Percentiles rank a stretch among this genome's conserved stretches.
Evolutionary conservation across 2,888 invertebrate species (phyloP).

Genomic region (Hartigia nigra): DNA sequence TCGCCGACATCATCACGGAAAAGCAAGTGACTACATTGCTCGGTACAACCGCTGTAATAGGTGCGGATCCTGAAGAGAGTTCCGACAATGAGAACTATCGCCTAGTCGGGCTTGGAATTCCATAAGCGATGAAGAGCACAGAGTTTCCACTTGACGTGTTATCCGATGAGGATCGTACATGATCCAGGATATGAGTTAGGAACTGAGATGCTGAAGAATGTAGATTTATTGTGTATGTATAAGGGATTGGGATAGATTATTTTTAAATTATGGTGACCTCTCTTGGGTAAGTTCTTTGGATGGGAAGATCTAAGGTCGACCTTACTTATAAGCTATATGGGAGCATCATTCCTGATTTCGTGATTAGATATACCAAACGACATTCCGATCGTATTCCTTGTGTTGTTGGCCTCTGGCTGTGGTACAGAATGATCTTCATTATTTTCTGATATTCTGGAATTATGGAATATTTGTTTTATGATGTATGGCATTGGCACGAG

Average conservation of each 20-base stretch:
- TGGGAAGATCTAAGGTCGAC: not conserved
- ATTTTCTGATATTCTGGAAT: not conserved
- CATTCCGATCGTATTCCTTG: not conserved
- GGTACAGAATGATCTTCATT: not conserved
- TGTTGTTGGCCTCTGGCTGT: not conserved
- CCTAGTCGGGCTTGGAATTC: not conserved
- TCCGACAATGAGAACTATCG: not conserved
- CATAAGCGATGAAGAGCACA: not conserved
- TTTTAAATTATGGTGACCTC: not conserved
- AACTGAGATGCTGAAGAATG: not conserved
- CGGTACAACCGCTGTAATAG: not conserved
- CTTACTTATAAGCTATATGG: not conserved
- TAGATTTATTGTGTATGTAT: not conserved
- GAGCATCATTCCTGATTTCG: not conserved
- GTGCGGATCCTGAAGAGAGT: not conserved
- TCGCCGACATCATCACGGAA: conserved; percentile 37
- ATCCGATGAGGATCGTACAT: not conserved
- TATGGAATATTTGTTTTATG: not conserved
- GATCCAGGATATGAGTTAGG: not conserved
- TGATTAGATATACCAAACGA: not conserved
- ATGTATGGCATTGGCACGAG: not conserved
- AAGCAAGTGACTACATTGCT: conserved; percentile 33
- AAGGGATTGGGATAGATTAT: not conserved
- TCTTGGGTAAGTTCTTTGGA: not conserved
- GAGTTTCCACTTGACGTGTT: not conserved